Evolutionary conservation across 2,113 vertebrate genomes (phyloP).

Genomic region (Thinocorus orbignyianus): DNA sequence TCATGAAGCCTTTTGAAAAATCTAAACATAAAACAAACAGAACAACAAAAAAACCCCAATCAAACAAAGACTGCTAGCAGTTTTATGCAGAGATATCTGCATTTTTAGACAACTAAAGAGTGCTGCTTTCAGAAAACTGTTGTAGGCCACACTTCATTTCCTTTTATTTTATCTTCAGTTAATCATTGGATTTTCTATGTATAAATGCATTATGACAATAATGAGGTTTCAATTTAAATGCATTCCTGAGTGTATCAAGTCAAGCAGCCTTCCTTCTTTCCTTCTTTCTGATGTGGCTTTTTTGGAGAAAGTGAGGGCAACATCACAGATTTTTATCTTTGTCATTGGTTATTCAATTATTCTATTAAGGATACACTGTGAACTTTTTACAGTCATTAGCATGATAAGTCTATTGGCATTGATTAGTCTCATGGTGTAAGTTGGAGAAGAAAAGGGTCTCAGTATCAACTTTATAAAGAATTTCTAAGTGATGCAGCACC

Average conservation of each 20-base stretch:
- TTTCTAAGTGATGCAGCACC: neutral
- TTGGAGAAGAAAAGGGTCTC: neutral
- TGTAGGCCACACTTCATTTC: neutral
- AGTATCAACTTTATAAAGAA: neutral
- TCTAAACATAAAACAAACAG: neutral
- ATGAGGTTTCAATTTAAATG: conserved; percentile 12
- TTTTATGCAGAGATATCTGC: neutral
- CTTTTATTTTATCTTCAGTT: neutral
- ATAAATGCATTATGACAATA: neutral
- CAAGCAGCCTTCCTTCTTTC: neutral
- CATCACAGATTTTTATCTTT: neutral
- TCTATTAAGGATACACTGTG: neutral
- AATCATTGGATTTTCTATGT: neutral
- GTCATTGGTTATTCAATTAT: neutral
- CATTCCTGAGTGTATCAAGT: neutral
- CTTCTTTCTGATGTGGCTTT: neutral
- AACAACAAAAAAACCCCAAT: neutral
- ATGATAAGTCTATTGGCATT: neutral
- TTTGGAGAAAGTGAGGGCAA: neutral
- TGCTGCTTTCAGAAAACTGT: neutral
- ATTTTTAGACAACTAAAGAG: neutral
- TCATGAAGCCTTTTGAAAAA: neutral
- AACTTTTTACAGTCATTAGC: neutral
- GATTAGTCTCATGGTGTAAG: neutral
- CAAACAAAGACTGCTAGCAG: neutral